phyloP scores from a whole-genome alignment of 2,797 vertebrate genomes.

The Sebastes flavidus region DNA sequence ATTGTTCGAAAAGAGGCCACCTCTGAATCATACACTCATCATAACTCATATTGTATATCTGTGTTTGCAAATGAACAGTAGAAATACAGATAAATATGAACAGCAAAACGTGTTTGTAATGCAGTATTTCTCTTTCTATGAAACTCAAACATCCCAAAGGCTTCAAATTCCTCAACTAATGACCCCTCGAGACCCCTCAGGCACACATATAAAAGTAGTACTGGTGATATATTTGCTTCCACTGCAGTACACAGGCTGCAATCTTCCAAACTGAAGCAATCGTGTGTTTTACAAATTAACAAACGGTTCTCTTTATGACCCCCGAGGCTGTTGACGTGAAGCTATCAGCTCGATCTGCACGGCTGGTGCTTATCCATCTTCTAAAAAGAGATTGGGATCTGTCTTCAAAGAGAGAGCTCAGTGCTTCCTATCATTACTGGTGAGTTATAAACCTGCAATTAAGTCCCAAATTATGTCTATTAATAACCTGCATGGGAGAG shows the following conservation, averaged over 20 bases:
- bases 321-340: slow-evolving; percentile 54
- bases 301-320: slow-evolving; percentile 30
- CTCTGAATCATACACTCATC: slow-evolving; percentile 54
- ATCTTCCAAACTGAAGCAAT: background rate
- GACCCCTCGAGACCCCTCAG: background rate
- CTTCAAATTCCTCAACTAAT: slow-evolving; percentile 30
- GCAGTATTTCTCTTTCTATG: background rate
- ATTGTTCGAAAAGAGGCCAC: slow-evolving; percentile 67
- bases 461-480: slow-evolving; percentile 75
- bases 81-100: background rate
- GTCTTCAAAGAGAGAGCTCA: slow-evolving; percentile 71
- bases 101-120: background rate
- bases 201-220: background rate
- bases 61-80: slow-evolving; percentile 9
- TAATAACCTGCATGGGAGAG: slow-evolving; percentile 74
- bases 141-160: background rate
- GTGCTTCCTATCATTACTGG: slow-evolving; percentile 77
- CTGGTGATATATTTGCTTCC: background rate
- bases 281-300: slow-evolving; percentile 46
- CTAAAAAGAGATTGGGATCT: slow-evolving; percentile 61
- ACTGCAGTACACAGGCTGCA: background rate
- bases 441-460: slow-evolving; percentile 78
- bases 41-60: slow-evolving; percentile 4
- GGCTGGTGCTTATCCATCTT: slow-evolving; percentile 64
- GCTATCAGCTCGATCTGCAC: slow-evolving; percentile 58